Evolutionary conservation across 35 echinoderm and acorn worm genomes (phyloP), one percentile per base, ranked within the genome.

Genomic region (Acanthaster planci): DNA sequence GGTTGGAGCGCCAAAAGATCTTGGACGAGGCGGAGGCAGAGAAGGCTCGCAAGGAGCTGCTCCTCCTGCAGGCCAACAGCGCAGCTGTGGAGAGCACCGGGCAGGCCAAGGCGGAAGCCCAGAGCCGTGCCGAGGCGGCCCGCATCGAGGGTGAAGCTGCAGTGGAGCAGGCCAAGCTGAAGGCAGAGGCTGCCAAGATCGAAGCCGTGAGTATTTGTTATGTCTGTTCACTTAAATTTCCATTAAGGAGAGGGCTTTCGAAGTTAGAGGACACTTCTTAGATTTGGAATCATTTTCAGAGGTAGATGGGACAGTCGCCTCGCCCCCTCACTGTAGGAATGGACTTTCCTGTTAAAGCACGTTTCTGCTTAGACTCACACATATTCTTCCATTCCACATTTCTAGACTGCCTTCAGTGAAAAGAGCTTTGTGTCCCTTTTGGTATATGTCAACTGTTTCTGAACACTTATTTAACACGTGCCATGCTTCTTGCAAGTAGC

Each of bases 81-180:
- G 95, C 95, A 3, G 95, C 95, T 40, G 95, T 97, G 30, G 95
- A 97, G 84, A 97, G 95, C 51, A 97, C 95, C 57, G 95, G 95
- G 40, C 95, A 97, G 38, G 95, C 95, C 23, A 97, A 97, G 76
- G 95, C 95, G 51, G 95, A 97, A 58, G 95, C 95, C 64, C 95
- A 97, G 95, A 90, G 87, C 78, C 72, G 95, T 64, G 95, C 95
- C 19, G 95, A 97, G 84, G 95, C 95, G 27, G 87, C 88, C 39
- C 88, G 92, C 51, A 97, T 97, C 40, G 95, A 97, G 37, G 95
- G 95, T 52, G 95, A 97, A 77, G 95, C 95, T 29, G 95, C 95
- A 7, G 95, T 97, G 1, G 90, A 97, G 21, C 95, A 97, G 85
- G 95, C 95, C 22, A 92, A 89, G 59, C 95, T 97, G 35, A 97